Conservation (phyloP, 2,797 vertebrate species). For the Pampus argenteus region DNA sequence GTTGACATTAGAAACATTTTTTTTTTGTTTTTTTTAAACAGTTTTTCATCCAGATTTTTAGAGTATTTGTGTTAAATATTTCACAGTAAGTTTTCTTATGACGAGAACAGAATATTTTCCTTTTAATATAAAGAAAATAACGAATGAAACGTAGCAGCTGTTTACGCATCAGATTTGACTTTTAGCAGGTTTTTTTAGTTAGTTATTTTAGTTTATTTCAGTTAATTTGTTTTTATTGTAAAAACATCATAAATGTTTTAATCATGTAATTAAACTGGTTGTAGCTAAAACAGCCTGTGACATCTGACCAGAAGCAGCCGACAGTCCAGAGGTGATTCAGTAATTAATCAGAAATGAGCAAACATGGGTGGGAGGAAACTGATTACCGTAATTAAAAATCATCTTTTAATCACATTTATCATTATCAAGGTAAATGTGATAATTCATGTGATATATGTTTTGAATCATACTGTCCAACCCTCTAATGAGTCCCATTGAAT, state of each 20-base stretch:
- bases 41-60: not conserved
- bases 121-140: not conserved
- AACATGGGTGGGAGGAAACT: constrained; percentile 2
- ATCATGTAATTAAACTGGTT: not conserved
- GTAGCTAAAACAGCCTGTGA: not conserved
- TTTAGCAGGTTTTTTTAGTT: no score
- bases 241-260: no score
- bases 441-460: not conserved
- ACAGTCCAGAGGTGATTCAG: not conserved
- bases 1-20: no score
- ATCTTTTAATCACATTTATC: not conserved
- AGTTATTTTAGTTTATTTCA: no score
- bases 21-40: not conserved
- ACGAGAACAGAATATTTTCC: not conserved
- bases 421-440: constrained; percentile 6
- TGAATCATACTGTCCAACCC: not conserved
- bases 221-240: no score
- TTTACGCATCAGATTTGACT: not conserved
- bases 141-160: not conserved
- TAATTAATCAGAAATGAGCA: not conserved
- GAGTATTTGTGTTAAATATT: not conserved
- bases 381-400: not conserved
- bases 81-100: not conserved
- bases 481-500: not conserved
- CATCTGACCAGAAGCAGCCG: not conserved